phyloP scores from a whole-genome alignment of 2,113 vertebrate genomes.

The Romanogobio albipinnatus region DNA sequence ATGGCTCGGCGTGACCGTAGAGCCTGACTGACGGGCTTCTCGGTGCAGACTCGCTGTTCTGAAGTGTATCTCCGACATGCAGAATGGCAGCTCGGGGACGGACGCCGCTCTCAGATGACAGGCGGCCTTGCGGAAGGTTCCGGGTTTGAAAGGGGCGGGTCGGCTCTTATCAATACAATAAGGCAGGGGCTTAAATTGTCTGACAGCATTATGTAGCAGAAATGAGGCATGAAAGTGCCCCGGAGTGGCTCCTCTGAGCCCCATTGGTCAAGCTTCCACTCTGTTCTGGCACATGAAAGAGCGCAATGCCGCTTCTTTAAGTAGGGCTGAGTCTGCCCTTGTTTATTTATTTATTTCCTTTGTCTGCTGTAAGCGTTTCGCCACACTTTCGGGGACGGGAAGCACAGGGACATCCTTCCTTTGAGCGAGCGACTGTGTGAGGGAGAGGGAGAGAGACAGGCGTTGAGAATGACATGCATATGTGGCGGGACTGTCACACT shows the following conservation, averaged over 20 bases:
- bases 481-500: constrained; percentile 45
- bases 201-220: constrained; percentile 59
- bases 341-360: constrained; percentile 54
- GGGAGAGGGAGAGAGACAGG: constrained; percentile 1
- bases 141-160: constrained; percentile 49
- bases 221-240: constrained; percentile 59
- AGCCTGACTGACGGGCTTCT: constrained; percentile 29
- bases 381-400: constrained; percentile 46
- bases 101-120: constrained; percentile 27
- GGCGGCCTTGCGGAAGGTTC: constrained; percentile 34
- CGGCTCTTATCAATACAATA: constrained; percentile 51
- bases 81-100: constrained; percentile 38
- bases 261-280: constrained; percentile 43
- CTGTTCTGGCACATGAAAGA: constrained; percentile 60
- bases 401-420: background rate
- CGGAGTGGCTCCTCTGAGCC: constrained; percentile 46
- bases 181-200: constrained; percentile 59
- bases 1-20: background rate
- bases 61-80: constrained; percentile 48
- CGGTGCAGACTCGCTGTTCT: background rate
- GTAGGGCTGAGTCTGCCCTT: constrained; percentile 54
- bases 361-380: constrained; percentile 53
- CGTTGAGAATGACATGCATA: constrained; percentile 47
- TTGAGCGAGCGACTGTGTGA: constrained; percentile 21
- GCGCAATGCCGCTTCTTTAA: constrained; percentile 50